Evolutionary conservation across 2,888 invertebrate genomes (phyloP), one percentile per base, ranked within the genome.

Genomic region (Ypsolopha sequella): DNA sequence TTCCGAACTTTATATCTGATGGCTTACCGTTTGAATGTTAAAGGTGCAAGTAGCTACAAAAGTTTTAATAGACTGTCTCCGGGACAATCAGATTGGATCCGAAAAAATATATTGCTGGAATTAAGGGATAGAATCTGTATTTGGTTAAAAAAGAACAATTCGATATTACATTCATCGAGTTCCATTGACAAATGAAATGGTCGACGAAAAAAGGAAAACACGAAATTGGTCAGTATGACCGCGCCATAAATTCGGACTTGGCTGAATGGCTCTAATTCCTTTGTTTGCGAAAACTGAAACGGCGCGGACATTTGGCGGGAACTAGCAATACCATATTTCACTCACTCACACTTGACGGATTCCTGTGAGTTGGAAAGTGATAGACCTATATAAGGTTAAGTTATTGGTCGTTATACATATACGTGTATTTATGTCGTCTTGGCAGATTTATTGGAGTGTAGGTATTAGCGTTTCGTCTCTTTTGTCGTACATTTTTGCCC

Each of bases 271-370:
- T 76, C 80, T 80, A 80, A 82, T 80, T 78, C 78, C 79, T 82
- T 81, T 80, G 81, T 81, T 80, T 81, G 79, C 73, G 68, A 76
- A 77, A 79, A 77, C 77, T 78, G 75, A 79, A 79, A 78, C 78
- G 78, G 51, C 51, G 51, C 51, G 53, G 53, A 53, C 53, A 48
- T 48, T 52, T 74, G 78, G 66, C 67, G 64, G 70, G 74, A 71
- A 62, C 69, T 66, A 67, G 66, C 70, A 65, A 67, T 69, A 63
- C 72, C 64, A 78, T 79, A 77, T 75, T 76, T 77, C 76, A 78
- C 79, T 74, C 79, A 64, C 72, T 79, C 77, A 56, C 71, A 66
- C 77, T 70, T 78, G 76, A 79, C 67, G 70, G 77, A 78, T 75
- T 60, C 60, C 61, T 62, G 53, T 56, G 61, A 55, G 76, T 67